A percentile compares a stretch with the other conserved stretches of the same genome.
Evolutionary conservation across 2,797 vertebrate species (phyloP).

Genomic region (Danio albolineatus): DNA sequence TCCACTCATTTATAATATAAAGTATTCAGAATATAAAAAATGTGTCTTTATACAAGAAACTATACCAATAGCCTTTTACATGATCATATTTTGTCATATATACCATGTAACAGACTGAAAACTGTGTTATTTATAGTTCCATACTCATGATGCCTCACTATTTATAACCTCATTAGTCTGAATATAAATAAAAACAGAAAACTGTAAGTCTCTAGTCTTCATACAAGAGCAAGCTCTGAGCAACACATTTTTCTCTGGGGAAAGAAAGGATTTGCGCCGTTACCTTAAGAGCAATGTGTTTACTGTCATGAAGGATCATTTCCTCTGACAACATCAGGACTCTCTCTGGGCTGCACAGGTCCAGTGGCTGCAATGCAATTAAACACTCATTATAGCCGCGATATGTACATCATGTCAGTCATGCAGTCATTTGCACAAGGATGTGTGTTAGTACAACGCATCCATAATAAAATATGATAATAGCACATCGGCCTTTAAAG

Average conservation of each 20-base stretch:
- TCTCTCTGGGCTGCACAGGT: slow-evolving; percentile 88
- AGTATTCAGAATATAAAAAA: too few species aligned
- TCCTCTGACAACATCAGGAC: slow-evolving; percentile 88
- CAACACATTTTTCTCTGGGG: not conserved
- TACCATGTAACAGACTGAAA: not conserved
- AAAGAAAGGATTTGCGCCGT: slow-evolving; percentile 35
- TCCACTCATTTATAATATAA: too few species aligned
- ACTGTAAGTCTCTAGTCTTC: not conserved
- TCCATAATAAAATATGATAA: not conserved
- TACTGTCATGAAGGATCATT: slow-evolving; percentile 86
- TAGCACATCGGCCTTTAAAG: not conserved
- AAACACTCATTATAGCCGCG: slow-evolving; percentile 13
- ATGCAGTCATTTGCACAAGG: slow-evolving; percentile 2
- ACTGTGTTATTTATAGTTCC: not conserved
- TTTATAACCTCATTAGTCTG: not conserved
- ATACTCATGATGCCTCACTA: not conserved
- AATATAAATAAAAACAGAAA: not conserved
- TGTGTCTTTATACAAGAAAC: too few species aligned
- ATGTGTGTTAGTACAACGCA: not conserved
- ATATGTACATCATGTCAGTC: not conserved
- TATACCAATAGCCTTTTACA: too few species aligned
- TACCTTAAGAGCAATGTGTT: slow-evolving; percentile 85
- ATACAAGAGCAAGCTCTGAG: not conserved
- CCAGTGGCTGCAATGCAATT: slow-evolving; percentile 81
- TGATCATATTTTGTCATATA: not conserved